A percentile compares a stretch with the other conserved stretches of the same genome.
Conservation (phyloP, 2,113 vertebrate genomes). For the Daboia siamensis region DNA sequence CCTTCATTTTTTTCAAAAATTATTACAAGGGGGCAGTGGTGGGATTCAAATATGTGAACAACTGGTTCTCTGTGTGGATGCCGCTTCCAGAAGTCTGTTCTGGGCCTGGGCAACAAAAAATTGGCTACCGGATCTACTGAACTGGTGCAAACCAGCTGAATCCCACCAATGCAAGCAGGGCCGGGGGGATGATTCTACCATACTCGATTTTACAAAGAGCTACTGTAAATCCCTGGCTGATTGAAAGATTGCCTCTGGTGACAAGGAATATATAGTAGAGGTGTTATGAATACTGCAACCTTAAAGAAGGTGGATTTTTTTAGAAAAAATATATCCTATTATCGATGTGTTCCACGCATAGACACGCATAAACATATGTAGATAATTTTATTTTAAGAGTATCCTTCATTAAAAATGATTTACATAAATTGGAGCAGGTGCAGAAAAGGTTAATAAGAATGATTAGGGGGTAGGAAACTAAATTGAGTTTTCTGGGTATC, state of each 20-base stretch:
- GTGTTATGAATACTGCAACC: background rate
- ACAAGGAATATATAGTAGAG: background rate
- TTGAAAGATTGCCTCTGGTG: background rate
- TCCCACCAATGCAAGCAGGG: no score
- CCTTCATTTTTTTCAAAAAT: background rate
- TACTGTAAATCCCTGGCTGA: background rate
- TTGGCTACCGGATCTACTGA: no score
- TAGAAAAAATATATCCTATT: background rate
- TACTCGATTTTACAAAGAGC: background rate
- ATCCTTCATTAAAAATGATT: background rate
- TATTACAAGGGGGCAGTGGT: background rate
- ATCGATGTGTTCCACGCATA: background rate
- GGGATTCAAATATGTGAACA: no score
- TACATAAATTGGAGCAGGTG: background rate
- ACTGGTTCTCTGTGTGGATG: no score
- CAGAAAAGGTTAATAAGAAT: background rate
- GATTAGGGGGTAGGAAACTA: background rate
- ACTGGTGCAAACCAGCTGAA: no score
- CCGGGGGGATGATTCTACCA: background rate
- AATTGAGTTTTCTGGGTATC: background rate
- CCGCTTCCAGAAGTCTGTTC: no score
- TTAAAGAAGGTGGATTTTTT: background rate
- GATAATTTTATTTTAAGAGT: background rate
- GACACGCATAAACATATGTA: background rate
- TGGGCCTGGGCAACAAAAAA: no score